Evolutionary conservation across 2,888 invertebrate species (phyloP).

Genomic region (Gibbula magus): DNA sequence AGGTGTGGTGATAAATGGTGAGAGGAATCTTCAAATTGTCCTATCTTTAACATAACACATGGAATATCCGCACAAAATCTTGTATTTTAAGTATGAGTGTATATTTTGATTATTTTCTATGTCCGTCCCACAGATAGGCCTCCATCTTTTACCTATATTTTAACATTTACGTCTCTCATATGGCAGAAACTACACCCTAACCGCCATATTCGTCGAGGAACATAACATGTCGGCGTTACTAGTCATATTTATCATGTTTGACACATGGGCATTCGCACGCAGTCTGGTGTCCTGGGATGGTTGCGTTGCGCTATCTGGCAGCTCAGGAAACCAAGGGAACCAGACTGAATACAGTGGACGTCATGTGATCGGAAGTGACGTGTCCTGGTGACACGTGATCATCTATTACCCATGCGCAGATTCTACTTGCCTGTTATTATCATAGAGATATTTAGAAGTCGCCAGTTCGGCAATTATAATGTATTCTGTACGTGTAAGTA

Average conservation of each 20-base stretch:
- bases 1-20: too few species aligned
- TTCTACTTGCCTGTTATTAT: slow-evolving; percentile 13
- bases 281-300: not conserved
- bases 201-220: not conserved
- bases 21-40: too few species aligned
- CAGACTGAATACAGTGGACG: too few species aligned
- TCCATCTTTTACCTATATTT: not conserved
- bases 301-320: too few species aligned
- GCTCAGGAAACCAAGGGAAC: too few species aligned
- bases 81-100: too few species aligned
- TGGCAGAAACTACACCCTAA: too few species aligned
- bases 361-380: not conserved
- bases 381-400: slow-evolving; percentile 1
- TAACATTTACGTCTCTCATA: too few species aligned
- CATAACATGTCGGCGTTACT: not conserved
- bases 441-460: slow-evolving; percentile 20
- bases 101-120: not conserved
- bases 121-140: not conserved
- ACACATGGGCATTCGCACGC: not conserved
- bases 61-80: too few species aligned
- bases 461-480: slow-evolving; percentile 21
- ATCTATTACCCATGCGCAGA: not conserved
- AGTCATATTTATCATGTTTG: slow-evolving; percentile 18
- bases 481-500: slow-evolving; percentile 21
- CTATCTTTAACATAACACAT: too few species aligned